Conservation (phyloP, 64 coral and sea anemone genomes). For the Orbicella faveolata region DNA sequence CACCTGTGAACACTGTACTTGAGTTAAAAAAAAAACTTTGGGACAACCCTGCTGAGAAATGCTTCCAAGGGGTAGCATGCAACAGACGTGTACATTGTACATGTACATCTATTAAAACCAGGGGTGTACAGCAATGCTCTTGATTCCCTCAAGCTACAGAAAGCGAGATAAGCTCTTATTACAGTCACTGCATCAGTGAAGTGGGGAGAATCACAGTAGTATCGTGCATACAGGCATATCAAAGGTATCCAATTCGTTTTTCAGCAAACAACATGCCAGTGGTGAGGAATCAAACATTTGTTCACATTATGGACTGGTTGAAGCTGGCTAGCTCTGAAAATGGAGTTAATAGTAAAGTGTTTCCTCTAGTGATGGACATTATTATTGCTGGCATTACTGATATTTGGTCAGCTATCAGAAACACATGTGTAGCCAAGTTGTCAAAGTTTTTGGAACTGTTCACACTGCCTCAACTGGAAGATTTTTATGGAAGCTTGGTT, state of each 20-base stretch:
- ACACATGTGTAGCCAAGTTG: conserved; percentile 82
- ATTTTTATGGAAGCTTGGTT: conserved; percentile 73
- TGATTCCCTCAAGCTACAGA: no score
- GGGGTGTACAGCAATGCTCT: no score
- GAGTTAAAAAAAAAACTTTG: no score
- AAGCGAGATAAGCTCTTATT: no score
- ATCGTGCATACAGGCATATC: no score
- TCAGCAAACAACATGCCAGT: conserved; percentile 84
- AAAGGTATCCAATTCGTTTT: background rate
- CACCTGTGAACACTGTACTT: no score
- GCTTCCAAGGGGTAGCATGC: no score
- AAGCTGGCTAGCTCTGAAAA: conserved; percentile 55
- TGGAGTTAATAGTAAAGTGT: conserved; percentile 60
- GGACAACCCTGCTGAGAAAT: no score
- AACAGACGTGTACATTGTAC: no score
- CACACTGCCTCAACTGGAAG: conserved; percentile 69
- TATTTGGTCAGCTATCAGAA: conserved; percentile 99
- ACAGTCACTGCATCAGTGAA: no score
- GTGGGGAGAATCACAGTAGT: no score
- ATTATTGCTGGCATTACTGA: conserved; percentile 92
- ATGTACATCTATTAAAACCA: no score
- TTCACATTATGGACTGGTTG: conserved; percentile 96
- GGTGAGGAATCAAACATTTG: conserved; percentile 93
- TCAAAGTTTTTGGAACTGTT: conserved; percentile 79
- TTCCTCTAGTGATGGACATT: conserved; percentile 80